Evolutionary conservation across 2,113 vertebrate species (phyloP).

Genomic region (Lophochroa leadbeateri): DNA sequence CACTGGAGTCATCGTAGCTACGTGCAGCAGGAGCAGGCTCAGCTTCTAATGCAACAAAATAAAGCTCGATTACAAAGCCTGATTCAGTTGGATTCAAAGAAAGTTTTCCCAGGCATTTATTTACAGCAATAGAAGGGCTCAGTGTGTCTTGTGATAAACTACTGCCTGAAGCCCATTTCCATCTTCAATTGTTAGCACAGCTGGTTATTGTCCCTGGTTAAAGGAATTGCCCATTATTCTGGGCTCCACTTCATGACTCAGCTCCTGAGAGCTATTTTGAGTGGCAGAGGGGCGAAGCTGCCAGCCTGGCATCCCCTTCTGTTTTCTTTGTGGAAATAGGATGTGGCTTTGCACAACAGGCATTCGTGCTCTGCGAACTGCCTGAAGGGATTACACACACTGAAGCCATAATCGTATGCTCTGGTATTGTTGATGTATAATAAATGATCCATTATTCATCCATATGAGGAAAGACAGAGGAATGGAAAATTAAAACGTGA

Average conservation of each 20-base stretch:
- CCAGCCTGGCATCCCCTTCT: conserved; percentile 21
- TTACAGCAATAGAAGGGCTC: neutral
- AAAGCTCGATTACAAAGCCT: neutral
- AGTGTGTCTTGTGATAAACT: neutral
- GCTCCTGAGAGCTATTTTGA: neutral
- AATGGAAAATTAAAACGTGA: conserved; percentile 28
- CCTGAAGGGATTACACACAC: neutral
- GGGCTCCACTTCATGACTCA: conserved; percentile 5
- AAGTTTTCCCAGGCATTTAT: neutral
- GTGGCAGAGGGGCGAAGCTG: neutral
- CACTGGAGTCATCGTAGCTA: too few relatives aligned
- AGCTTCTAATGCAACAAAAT: neutral
- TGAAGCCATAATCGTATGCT: neutral
- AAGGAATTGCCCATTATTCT: neutral
- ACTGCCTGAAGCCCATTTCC: conserved; percentile 17
- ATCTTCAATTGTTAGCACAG: neutral
- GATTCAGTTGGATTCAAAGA: neutral
- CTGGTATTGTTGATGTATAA: neutral
- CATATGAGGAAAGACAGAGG: neutral
- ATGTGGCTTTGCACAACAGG: neutral
- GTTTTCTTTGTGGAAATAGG: neutral
- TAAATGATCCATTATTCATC: neutral
- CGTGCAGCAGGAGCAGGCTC: neutral
- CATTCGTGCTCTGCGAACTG: neutral
- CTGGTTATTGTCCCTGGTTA: neutral